phyloP scores from a whole-genome alignment of 2,888 invertebrate genomes.

The Eurytoma californica region DNA sequence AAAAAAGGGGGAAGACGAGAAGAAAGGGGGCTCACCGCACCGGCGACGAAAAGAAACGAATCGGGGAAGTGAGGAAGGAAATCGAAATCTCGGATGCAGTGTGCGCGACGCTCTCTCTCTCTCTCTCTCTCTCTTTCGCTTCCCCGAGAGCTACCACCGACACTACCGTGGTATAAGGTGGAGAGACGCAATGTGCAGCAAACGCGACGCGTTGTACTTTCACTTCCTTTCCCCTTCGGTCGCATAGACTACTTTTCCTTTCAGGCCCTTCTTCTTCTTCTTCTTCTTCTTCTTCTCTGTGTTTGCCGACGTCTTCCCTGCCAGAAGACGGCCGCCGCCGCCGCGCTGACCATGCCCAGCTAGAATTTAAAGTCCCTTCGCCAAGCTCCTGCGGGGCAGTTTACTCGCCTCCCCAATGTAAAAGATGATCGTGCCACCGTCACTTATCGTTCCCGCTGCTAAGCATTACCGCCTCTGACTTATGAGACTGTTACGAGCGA shows the following conservation, averaged over 20 bases:
- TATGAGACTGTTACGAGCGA: too few species aligned
- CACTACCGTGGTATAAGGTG: constrained; percentile 50
- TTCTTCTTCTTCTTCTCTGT: constrained; percentile 48
- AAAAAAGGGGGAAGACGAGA: background rate
- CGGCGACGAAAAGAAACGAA: background rate
- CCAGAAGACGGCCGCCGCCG: constrained; percentile 61
- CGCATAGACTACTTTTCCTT: constrained; percentile 68
- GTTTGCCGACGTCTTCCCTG: constrained; percentile 55
- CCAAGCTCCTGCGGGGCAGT: background rate
- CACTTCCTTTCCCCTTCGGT: constrained; percentile 73
- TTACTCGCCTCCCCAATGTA: background rate
- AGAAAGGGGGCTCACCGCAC: background rate
- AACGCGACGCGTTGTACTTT: constrained; percentile 69
- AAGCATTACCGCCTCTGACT: too few species aligned
- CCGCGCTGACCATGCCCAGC: constrained; percentile 65
- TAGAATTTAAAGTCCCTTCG: constrained; percentile 62
- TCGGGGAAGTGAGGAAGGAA: constrained; percentile 46
- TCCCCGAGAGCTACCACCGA: constrained; percentile 51
- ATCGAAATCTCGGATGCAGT: constrained; percentile 52
- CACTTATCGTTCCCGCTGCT: too few species aligned
- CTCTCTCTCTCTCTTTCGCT: constrained; percentile 37
- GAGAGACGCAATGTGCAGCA: constrained; percentile 67
- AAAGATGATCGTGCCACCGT: background rate
- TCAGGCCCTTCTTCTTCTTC: constrained; percentile 61
- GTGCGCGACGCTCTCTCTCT: constrained; percentile 36